Conservation (phyloP, 2,113 vertebrate genomes). For the Alligator mississippiensis region DNA sequence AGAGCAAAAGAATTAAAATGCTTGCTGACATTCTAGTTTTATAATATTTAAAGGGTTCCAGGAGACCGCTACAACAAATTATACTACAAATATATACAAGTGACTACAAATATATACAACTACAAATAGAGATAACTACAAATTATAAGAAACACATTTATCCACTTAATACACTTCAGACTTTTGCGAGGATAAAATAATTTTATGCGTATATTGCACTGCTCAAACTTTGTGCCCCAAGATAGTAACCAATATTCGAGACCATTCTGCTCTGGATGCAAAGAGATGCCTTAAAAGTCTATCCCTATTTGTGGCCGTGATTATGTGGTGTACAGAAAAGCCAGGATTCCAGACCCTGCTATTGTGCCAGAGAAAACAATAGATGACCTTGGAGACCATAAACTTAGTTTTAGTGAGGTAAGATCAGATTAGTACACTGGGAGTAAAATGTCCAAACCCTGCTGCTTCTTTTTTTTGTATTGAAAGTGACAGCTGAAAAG, state of each 20-base stretch:
- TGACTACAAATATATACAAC: neutral
- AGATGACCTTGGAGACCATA: neutral
- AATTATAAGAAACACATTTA: neutral
- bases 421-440: neutral
- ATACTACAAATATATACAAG: neutral
- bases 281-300: neutral
- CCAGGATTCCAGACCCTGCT: neutral
- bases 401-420: neutral
- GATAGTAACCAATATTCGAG: neutral
- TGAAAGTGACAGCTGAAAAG: slow-evolving; percentile 58
- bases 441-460: neutral
- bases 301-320: neutral
- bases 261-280: neutral
- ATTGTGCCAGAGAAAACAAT: neutral
- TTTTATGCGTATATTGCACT: neutral
- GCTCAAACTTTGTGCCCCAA: neutral
- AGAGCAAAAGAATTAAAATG: neutral
- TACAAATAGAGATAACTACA: neutral
- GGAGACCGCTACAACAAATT: too few species aligned
- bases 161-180: neutral
- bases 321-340: neutral
- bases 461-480: neutral
- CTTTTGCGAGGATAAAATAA: neutral
- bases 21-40: neutral
- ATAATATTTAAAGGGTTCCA: neutral